Evolutionary conservation across 2,113 vertebrate genomes (phyloP).

Genomic region (Callipepla californica): DNA sequence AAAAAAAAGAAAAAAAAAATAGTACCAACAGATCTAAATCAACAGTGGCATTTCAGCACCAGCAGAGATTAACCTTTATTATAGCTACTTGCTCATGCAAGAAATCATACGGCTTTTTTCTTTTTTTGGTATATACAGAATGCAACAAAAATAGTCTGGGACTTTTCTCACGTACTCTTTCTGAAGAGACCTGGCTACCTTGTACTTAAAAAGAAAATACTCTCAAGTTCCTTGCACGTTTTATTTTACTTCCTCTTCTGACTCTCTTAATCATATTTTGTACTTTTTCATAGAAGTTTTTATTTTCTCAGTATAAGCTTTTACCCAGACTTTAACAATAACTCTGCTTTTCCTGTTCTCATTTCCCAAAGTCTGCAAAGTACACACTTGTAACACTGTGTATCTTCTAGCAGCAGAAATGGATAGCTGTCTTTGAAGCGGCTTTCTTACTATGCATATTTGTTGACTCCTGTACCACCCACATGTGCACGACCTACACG

Average conservation of each 20-base stretch:
- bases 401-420: background rate
- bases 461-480: background rate
- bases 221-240: background rate
- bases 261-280: background rate
- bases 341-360: background rate
- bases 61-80: background rate
- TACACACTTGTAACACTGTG: background rate
- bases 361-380: background rate
- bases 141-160: background rate
- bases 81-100: background rate
- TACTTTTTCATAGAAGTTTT: background rate
- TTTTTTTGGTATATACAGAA: background rate
- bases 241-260: background rate
- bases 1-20: background rate
- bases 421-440: background rate
- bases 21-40: background rate
- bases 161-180: background rate
- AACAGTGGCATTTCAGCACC: background rate
- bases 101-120: background rate
- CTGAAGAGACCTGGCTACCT: background rate
- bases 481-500: fast-evolving
- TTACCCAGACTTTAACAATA: fast-evolving
- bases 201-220: background rate
- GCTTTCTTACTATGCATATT: background rate
- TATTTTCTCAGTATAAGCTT: background rate